phyloP scores from a whole-genome alignment of 2,888 invertebrate species.

The Tortrix viridana region DNA sequence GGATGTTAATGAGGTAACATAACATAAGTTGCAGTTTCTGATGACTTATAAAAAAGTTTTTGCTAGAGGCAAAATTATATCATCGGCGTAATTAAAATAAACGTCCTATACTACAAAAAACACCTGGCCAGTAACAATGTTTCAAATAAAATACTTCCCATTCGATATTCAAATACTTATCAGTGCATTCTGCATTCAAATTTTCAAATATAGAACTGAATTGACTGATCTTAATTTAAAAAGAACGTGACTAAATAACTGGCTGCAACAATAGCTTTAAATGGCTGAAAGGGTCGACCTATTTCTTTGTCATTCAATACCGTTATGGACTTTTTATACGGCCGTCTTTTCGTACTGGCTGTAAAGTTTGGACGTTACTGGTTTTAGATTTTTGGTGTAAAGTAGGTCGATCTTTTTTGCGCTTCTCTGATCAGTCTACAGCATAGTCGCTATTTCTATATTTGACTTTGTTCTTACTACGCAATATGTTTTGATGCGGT shows the following conservation, averaged over 20 bases:
- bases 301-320: conserved; percentile 8
- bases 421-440: too few species aligned
- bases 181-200: conserved; percentile 2
- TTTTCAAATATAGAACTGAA: conserved; percentile 9
- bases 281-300: conserved; percentile 11
- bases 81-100: too few species aligned
- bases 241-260: conserved; percentile 6
- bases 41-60: too few species aligned
- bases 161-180: not conserved
- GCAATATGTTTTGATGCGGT: too few species aligned
- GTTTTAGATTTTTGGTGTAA: too few species aligned
- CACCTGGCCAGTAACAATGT: not conserved
- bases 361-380: conserved; percentile 2
- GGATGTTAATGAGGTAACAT: too few species aligned
- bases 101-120: too few species aligned
- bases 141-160: not conserved
- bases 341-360: not conserved
- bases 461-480: too few species aligned
- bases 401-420: too few species aligned
- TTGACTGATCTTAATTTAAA: conserved; percentile 4
- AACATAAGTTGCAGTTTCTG: too few species aligned
- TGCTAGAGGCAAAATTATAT: too few species aligned
- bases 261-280: conserved; percentile 7
- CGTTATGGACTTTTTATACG: conserved; percentile 8
- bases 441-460: too few species aligned